A percentile compares a stretch with the other conserved stretches of the same genome.
These are phyloP conservation scores for Drosophila quinaria DNA, from an alignment of 2,888 invertebrate genomes.

Conservation along the genomic window DNA sequence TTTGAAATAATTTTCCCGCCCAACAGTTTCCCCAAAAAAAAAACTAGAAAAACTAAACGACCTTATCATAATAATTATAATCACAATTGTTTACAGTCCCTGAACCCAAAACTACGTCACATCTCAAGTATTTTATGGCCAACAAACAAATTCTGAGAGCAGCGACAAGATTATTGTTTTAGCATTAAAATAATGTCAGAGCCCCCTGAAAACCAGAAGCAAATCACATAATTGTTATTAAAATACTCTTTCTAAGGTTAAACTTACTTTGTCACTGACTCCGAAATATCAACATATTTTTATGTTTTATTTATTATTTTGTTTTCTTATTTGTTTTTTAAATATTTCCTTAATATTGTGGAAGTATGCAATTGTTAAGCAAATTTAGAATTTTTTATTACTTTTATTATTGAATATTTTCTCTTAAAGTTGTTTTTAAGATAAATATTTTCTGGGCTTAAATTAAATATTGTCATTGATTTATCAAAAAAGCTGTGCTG, in stretches of 20 bases:
- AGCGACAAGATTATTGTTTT: conserved; percentile 55
- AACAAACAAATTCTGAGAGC: conserved; percentile 10
- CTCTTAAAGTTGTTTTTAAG: no score
- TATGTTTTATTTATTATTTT: background rate
- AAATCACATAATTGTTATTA: conserved; percentile 75
- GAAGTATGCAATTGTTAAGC: no score
- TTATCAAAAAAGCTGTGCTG: no score
- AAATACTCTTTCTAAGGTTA: conserved; percentile 4
- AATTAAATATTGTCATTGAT: no score
- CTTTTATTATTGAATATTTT: no score
- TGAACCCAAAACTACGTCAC: conserved; percentile 58
- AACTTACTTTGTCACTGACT: background rate
- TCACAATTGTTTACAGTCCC: conserved; percentile 47
- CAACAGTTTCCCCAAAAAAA: background rate
- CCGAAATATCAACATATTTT: no score
- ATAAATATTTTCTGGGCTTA: no score
- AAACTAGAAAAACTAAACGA: conserved; percentile 23
- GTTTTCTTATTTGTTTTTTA: no score
- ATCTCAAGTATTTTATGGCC: conserved; percentile 42
- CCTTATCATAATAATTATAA: conserved; percentile 30
- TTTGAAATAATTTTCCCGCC: background rate
- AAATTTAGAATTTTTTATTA: no score
- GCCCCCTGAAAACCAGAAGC: conserved; percentile 26
- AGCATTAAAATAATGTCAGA: conserved; percentile 27
- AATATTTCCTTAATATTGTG: no score